A percentile compares a stretch with the other conserved stretches of the same genome.
Evolutionary conservation across 2,797 vertebrate genomes (phyloP).

Genomic region (Buceros bicornis): DNA sequence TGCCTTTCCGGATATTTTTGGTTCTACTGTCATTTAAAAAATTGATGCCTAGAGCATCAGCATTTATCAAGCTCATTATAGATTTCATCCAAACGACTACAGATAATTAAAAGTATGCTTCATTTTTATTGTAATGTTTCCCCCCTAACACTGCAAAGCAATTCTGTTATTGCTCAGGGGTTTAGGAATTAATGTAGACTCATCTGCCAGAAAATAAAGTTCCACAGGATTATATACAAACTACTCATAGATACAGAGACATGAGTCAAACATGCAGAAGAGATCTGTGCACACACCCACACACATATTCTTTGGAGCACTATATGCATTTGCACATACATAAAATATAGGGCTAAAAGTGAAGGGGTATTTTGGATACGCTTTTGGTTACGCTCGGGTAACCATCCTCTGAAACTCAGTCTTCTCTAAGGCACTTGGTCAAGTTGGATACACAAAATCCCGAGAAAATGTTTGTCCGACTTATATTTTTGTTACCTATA

Average conservation of each 20-base stretch:
- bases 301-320: not conserved
- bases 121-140: slow-evolving; percentile 58
- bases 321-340: not conserved
- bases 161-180: slow-evolving; percentile 25
- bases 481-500: not conserved
- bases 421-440: not conserved
- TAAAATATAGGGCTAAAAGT: not conserved
- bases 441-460: not conserved
- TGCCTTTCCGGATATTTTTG: slow-evolving; percentile 49
- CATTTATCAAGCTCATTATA: slow-evolving; percentile 69
- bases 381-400: not conserved
- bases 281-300: no score
- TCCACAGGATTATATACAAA: not conserved
- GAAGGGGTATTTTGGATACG: not conserved
- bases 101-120: slow-evolving; percentile 72
- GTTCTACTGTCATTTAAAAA: slow-evolving; percentile 41
- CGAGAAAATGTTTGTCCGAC: not conserved
- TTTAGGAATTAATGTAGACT: slow-evolving; percentile 24
- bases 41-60: slow-evolving; percentile 62
- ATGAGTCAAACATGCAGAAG: not conserved
- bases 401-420: not conserved
- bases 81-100: slow-evolving; percentile 61
- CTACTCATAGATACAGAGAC: not conserved
- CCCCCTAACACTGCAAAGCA: slow-evolving; percentile 9
- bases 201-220: slow-evolving; percentile 41